Conservation (phyloP, 2,888 invertebrate species). For the Protodeltote pygarga region DNA sequence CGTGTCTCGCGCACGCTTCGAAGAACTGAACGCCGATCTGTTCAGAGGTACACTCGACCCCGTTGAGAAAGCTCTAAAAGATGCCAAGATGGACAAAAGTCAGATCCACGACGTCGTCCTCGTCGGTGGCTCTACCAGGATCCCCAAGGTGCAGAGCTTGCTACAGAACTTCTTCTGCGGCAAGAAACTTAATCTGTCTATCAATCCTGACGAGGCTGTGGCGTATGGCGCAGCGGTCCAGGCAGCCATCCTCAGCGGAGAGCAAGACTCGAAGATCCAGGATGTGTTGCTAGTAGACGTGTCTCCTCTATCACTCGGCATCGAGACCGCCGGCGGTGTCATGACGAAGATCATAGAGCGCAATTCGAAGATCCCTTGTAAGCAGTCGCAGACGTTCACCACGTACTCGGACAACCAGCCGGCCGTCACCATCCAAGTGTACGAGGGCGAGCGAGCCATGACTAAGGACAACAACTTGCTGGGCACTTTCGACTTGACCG, state of each 20-base stretch:
- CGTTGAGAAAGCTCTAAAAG: constrained; percentile 92
- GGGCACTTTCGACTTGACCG: constrained; percentile 89
- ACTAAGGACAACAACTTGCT: constrained; percentile 92
- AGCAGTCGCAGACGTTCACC: constrained; percentile 91
- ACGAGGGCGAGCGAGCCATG: constrained; percentile 93
- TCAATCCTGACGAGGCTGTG: constrained; percentile 94
- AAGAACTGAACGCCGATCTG: constrained; percentile 90
- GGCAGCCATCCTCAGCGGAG: constrained; percentile 90
- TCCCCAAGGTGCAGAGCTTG: constrained; percentile 92
- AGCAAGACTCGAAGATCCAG: constrained; percentile 91
- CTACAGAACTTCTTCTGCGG: constrained; percentile 92
- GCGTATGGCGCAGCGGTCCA: constrained; percentile 93
- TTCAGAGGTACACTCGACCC: constrained; percentile 92
- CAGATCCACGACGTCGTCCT: constrained; percentile 93
- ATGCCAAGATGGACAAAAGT: constrained; percentile 92
- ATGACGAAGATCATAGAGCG: constrained; percentile 92
- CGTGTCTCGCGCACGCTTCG: constrained; percentile 91
- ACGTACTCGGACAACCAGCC: constrained; percentile 94
- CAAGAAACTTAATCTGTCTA: constrained; percentile 90
- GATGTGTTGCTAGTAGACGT: constrained; percentile 88
- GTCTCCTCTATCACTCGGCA: constrained; percentile 89
- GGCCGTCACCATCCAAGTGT: constrained; percentile 91
- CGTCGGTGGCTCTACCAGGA: constrained; percentile 93
- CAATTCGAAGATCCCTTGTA: constrained; percentile 91
- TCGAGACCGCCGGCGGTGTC: constrained; percentile 93